Evolutionary conservation across 2,888 invertebrate genomes (phyloP).

Genomic region (Yponomeuta cagnagella): DNA sequence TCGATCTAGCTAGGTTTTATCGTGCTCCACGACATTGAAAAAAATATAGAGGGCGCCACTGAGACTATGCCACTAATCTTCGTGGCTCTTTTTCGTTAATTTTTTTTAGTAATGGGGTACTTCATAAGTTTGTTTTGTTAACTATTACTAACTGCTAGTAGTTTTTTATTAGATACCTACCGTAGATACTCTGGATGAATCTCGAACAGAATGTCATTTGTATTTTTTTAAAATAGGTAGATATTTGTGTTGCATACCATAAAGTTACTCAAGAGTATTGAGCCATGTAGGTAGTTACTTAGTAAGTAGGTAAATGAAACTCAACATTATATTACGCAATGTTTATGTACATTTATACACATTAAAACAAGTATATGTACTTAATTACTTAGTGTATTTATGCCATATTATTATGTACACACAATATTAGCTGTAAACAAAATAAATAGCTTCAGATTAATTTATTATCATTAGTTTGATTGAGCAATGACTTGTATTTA

Average conservation of each 20-base stretch:
- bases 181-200: no score
- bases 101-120: constrained; percentile 15
- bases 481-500: constrained; percentile 35
- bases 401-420: constrained; percentile 54
- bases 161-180: no score
- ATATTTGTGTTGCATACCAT: no score
- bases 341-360: constrained; percentile 70
- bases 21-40: no score
- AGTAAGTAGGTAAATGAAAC: constrained; percentile 4
- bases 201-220: no score
- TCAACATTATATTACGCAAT: constrained; percentile 9
- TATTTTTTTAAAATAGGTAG: no score
- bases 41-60: no score
- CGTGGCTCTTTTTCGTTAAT: constrained; percentile 9
- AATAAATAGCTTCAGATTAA: constrained; percentile 66
- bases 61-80: no score
- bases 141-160: no score
- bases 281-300: background rate
- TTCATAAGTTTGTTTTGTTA: background rate
- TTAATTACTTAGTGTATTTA: constrained; percentile 53
- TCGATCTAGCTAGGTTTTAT: no score
- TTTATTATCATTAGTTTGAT: constrained; percentile 42
- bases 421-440: constrained; percentile 41
- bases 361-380: constrained; percentile 51
- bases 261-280: background rate